Evolutionary conservation across 2,888 invertebrate species (phyloP), one percentile per base, ranked within the genome.

Genomic region (Drosophila demipolita): DNA sequence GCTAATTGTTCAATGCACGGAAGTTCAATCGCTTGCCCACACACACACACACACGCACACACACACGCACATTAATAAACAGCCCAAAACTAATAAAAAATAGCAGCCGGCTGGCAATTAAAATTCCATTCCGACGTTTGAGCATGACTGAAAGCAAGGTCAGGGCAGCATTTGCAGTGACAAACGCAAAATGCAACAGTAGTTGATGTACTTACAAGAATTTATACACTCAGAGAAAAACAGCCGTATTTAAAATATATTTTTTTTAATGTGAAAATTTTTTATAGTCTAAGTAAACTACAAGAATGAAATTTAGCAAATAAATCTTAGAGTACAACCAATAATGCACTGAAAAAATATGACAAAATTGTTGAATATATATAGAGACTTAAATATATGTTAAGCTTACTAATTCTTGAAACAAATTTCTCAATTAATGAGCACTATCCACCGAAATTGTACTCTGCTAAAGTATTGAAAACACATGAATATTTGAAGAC

Each of bases 101-200:
- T 40, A 26, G 55, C 42, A 35, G 60, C 23, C 64, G 66, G 68
- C 7, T 58, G 36, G 73, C 65, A 84, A 89, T 86, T 82, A 87
- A 84, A 77, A 75, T 79, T 77, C 74, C 73, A 73, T 78, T 68
- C 65, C 67, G 66, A 64, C 64, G 50, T 66, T 64, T 48, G 66
- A 66, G 65, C 33, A 67, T 69, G 59, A 83, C 79, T 71, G 90
- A 87, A 87, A 87, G 87, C 87, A 87, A 87, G 87, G 87, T 87
- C 87, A 87, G 33, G 87, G 90, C 72, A 78, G 71, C 73, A 65
- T 64, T 60, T 66, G 67, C 64, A 78, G 73, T 80, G 84, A 80
- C 87, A 84, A 75, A 83, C 78, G 80, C 73, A 68, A 58, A 71
- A 69, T 66, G 69, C 66, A 78, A 68, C 73, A 75, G 38, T 38